Evolutionary conservation across 2,797 vertebrate genomes (phyloP).

Genomic region (Sebastes wilsoni): DNA sequence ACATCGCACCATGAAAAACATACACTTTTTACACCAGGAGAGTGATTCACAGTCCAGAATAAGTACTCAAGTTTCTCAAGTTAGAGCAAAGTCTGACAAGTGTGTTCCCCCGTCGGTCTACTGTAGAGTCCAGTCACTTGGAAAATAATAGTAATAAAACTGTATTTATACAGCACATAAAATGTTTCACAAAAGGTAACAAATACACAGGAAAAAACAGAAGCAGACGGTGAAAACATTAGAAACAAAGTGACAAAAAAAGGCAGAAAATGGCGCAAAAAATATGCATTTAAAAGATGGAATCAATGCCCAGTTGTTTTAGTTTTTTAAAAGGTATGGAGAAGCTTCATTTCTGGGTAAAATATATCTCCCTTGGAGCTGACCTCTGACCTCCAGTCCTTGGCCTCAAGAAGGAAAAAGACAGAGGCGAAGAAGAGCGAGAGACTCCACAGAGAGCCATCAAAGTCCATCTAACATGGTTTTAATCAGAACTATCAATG

Average conservation of each 20-base stretch:
- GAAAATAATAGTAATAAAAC: constrained; percentile 24
- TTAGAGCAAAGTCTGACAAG: constrained; percentile 41
- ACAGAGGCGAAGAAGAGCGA: constrained; percentile 1
- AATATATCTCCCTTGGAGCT: constrained; percentile 32
- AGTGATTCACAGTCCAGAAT: constrained; percentile 35
- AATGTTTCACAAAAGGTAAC: not conserved
- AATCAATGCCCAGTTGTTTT: not conserved
- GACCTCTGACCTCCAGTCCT: constrained; percentile 33
- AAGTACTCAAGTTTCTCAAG: constrained; percentile 47
- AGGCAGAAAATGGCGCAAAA: not conserved
- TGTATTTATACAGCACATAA: not conserved
- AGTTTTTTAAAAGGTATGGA: not conserved
- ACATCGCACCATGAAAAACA: constrained; percentile 56
- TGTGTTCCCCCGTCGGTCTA: constrained; percentile 4
- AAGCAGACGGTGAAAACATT: constrained; percentile 29
- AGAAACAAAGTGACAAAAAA: not conserved
- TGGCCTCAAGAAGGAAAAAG: constrained; percentile 18
- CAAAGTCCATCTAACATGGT: constrained; percentile 54
- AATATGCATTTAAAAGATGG: not conserved
- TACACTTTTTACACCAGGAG: constrained; percentile 36
- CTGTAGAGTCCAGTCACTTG: constrained; percentile 10
- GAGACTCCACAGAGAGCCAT: constrained; percentile 34
- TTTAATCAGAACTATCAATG: constrained; percentile 63
- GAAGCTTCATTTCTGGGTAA: constrained; percentile 44
- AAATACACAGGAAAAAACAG: not conserved